phyloP scores from a whole-genome alignment of 2,797 vertebrate species.

The Cephalopachus bancanus region DNA sequence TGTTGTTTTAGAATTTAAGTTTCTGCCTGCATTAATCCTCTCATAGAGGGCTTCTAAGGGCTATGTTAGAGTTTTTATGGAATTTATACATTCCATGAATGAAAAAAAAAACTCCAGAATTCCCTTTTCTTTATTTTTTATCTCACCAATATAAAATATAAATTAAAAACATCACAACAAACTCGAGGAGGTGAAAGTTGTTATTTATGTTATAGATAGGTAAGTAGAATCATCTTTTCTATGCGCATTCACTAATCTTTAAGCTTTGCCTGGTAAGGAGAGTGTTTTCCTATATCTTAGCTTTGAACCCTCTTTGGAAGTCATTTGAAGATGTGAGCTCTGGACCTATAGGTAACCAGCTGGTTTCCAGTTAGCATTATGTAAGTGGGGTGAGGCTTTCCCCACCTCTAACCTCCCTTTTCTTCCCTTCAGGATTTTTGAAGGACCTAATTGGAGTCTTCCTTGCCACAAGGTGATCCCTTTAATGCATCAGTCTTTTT shows the following conservation, averaged over 20 bases:
- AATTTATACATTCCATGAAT: background rate
- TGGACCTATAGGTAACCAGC: background rate
- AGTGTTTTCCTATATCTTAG: background rate
- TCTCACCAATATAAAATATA: background rate
- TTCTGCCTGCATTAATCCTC: background rate
- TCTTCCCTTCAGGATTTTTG: background rate
- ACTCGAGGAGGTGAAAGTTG: background rate
- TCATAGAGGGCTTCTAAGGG: background rate
- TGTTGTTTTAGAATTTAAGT: background rate
- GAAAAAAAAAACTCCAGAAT: background rate
- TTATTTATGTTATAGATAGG: background rate
- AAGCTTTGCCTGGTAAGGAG: background rate
- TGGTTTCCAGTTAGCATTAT: background rate
- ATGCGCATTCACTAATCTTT: accelerated
- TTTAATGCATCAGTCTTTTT: background rate
- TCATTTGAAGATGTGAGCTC: background rate
- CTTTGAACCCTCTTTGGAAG: background rate
- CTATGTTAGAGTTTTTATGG: background rate
- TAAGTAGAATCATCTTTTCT: accelerated
- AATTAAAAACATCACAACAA: background rate
- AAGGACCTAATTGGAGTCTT: background rate
- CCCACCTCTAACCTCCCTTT: background rate
- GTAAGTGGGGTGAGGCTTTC: background rate
- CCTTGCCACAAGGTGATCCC: background rate
- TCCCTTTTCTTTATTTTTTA: background rate